Base-by-base conservation (phyloP, 2,797 vertebrate genomes). In the Antrozous pallidus region DNA sequence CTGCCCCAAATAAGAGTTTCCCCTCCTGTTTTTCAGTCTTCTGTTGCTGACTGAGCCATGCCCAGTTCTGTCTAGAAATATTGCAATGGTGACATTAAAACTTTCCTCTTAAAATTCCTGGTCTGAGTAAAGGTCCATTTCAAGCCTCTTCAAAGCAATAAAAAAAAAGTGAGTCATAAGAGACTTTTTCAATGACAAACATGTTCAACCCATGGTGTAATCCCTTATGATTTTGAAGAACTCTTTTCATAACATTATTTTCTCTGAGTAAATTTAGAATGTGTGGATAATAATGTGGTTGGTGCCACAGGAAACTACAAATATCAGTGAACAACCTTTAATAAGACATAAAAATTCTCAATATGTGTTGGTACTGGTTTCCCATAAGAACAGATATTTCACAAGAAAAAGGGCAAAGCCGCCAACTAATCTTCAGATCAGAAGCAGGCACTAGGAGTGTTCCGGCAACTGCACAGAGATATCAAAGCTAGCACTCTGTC, bases 381-480 rank as follows among this genome's bases (percentile, higher is more conserved):
- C 96, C 96, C 96, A 95, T 94, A 97, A 96, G 97, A 97, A 89
- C 89, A 96, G 97, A 20, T 96, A 97, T 97, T 98, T 98, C 98
- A 97, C 63, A 78, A 94, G 96, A 97, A 97, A 98, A 98, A 98
- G 98, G 97, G 98, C 98, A 98, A 96, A 97, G 54, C 96, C 78
- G 85, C 96, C 97, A 98, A 91, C 86, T 97, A 97, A 95, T 96
- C 97, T 97, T 97, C 96, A 97, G 94, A 97, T 98, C 97, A 97
- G 95, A 97, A 97, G 91, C 86, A 96, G 94, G 97, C 91, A 93
- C 95, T 95, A 85, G 71, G 79, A 97, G 95, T 94, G 94, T 97
- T 98, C 93, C n/a, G 0, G 96, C 88, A 90, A 95, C 84, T 97
- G 94, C 97, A 97, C 95, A 96, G 88, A 97, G 90, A 96, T 97